Evolutionary conservation across 2,888 invertebrate genomes (phyloP), one percentile per base, ranked within the genome.

Genomic region (Spatulosminthurus flaviceps): DNA sequence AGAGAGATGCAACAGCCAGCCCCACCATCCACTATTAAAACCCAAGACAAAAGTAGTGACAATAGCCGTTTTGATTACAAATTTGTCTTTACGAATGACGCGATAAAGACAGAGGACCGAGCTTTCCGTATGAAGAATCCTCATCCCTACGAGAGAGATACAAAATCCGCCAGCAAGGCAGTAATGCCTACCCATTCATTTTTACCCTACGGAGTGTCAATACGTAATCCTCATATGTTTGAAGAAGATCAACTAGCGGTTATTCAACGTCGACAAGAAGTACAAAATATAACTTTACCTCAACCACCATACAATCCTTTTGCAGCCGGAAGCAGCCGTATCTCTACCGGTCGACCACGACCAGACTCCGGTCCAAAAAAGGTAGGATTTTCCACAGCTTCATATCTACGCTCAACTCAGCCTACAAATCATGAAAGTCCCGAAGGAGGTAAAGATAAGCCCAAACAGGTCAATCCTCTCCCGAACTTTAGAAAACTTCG

Each of bases 181-280:
- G 24, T 73, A 21, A 13, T 24, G 11, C 34, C 66, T n/a, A 75
- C 66, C 9, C 66, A 64, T 41, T 75, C 75, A 1, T 75, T 66
- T 22, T 34, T 75, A 19, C 75, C 75, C 16, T 75, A 66, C 16
- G 75, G 75, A 0, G 75, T 75, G 0, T 64, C 75, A 0, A 66
- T 75, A 5, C 34, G 75, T 9, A 75, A 75, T 66, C 75, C 75
- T 21, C 75, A 66, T 22, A 75, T 75, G 75, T 75, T 75, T 42
- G 75, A 75, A 16, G 75, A 75, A 19, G 66, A 75, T 24, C 75
- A 75, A 43, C 42, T 75, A 4, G 64, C 75, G 11, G 64, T 75
- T 4, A 64, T 75, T 22, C 64, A 66, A 24, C 28, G 75, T 13
- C 24, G 75, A 2, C 75, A 75, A 24, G 66, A 64, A 9, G 75